Percentiles rank a stretch among this genome's conserved stretches.
Evolutionary conservation across 2,888 invertebrate species (phyloP).

Genomic region (Netelia inedita): DNA sequence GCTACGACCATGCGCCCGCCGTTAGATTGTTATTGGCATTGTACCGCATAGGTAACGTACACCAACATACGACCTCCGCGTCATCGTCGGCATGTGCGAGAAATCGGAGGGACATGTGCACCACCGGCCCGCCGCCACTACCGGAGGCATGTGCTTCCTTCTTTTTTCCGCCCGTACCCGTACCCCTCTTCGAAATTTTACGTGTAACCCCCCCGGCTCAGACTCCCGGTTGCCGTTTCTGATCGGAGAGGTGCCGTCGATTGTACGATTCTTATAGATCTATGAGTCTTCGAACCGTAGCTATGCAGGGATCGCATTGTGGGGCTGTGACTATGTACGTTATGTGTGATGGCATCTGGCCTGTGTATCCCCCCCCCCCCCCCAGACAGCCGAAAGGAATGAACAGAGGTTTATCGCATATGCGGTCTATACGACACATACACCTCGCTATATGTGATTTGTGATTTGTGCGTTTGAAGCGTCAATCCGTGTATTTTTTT

Average conservation of each 20-base stretch:
- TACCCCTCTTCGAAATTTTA: constrained; percentile 40
- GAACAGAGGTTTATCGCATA: constrained; percentile 43
- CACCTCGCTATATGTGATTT: neutral
- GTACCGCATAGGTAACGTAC: constrained; percentile 70
- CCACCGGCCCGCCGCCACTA: constrained; percentile 64
- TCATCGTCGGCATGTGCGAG: constrained; percentile 69
- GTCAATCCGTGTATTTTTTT: constrained; percentile 14
- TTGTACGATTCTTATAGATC: constrained; percentile 41
- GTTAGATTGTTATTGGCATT: constrained; percentile 84
- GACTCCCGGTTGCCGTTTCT: neutral
- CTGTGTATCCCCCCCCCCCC: constrained; percentile 28
- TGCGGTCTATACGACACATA: constrained; percentile 20
- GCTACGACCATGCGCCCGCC: constrained; percentile 51
- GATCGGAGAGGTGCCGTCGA: constrained; percentile 66
- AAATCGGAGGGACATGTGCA: constrained; percentile 66
- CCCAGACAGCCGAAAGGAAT: constrained; percentile 18
- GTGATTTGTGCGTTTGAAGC: constrained; percentile 18
- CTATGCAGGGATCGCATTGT: constrained; percentile 37
- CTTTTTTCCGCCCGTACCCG: constrained; percentile 34
- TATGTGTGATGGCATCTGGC: constrained; percentile 31
- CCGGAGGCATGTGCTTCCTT: constrained; percentile 66
- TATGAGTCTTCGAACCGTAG: constrained; percentile 33
- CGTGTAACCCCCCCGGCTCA: constrained; percentile 5
- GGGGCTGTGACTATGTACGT: constrained; percentile 10
- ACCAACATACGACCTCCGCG: constrained; percentile 38